Conservation (phyloP, 2,113 vertebrate genomes). For the Malurus elegans region DNA sequence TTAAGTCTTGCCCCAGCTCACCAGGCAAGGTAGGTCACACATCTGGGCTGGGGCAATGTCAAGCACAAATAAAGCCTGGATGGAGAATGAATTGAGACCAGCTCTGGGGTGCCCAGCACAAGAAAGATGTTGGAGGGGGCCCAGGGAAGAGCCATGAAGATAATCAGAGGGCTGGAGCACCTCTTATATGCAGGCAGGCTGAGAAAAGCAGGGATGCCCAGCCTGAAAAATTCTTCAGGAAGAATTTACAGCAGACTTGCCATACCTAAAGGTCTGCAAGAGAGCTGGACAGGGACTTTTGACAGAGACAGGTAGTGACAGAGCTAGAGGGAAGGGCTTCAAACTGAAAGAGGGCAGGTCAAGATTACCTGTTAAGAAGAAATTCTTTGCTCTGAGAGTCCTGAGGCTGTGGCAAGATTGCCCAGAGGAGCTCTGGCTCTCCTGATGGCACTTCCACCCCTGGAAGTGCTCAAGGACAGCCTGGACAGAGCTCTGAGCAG, state of each 20-base stretch:
- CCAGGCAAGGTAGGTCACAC: too few relatives aligned
- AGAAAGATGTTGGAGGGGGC: neutral
- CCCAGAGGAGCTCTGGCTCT: neutral
- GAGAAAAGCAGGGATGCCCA: neutral
- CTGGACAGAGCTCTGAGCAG: neutral
- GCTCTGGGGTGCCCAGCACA: neutral
- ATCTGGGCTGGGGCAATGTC: accelerated
- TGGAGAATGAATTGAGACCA: neutral
- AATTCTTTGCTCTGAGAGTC: neutral
- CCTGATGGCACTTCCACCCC: neutral
- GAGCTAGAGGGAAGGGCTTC: neutral
- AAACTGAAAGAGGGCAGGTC: neutral
- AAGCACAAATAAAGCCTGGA: neutral
- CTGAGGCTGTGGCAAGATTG: neutral
- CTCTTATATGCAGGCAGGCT: neutral
- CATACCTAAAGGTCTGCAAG: neutral
- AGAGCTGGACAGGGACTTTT: neutral
- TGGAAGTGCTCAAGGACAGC: neutral
- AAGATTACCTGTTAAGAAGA: neutral
- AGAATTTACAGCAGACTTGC: neutral
- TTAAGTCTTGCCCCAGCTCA: accelerated
- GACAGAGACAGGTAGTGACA: neutral
- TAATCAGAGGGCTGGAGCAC: neutral
- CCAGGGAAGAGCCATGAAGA: neutral
- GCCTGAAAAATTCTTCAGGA: neutral